Evolutionary conservation across 2,797 vertebrate species (phyloP).

Genomic region (Apodemus agrarius): DNA sequence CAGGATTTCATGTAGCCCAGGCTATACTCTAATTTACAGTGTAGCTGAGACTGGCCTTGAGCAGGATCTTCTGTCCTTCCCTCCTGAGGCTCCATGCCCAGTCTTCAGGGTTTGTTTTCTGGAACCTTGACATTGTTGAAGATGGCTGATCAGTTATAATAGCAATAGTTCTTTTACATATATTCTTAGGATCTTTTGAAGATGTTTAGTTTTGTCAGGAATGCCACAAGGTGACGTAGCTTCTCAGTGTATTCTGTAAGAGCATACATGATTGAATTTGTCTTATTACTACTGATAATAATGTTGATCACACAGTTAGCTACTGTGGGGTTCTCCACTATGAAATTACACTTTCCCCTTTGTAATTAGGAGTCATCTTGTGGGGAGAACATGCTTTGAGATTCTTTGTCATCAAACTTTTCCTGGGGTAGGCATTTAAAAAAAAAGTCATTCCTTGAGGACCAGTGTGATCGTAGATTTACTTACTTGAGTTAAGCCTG

Average conservation of each 20-base stretch:
- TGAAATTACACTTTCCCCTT: background rate
- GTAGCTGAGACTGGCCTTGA: background rate
- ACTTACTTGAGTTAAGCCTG: background rate
- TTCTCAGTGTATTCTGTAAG: background rate
- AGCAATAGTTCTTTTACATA: background rate
- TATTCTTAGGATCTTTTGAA: background rate
- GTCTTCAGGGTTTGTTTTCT: background rate
- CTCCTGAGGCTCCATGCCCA: background rate
- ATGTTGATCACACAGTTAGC: background rate
- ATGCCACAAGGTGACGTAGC: background rate
- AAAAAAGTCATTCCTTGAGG: background rate
- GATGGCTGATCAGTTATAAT: background rate
- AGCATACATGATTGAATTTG: background rate
- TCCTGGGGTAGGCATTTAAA: slow-evolving; percentile 27
- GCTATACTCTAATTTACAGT: background rate
- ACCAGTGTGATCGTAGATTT: background rate
- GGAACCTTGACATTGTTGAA: background rate
- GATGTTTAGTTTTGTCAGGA: background rate
- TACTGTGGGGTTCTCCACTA: background rate
- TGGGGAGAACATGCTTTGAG: slow-evolving; percentile 35
- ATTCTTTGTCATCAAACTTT: slow-evolving; percentile 20
- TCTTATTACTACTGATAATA: background rate
- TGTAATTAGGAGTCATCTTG: slow-evolving; percentile 35
- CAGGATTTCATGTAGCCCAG: background rate
- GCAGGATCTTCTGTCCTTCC: background rate